Evolutionary conservation across 2,797 vertebrate species (phyloP).

Genomic region (Australoheros facetus): DNA sequence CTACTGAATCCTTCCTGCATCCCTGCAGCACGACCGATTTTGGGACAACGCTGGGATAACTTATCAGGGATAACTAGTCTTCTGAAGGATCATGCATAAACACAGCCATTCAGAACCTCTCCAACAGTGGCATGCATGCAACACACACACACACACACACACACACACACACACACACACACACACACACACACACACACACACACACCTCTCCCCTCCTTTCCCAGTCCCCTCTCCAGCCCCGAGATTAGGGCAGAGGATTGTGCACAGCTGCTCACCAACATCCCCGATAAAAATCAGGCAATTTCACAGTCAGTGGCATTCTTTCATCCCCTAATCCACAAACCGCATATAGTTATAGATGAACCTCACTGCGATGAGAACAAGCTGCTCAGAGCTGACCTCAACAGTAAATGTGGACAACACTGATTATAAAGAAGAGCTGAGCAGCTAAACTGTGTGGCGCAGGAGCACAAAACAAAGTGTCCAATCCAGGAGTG

Average conservation of each 20-base stretch:
- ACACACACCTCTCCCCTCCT: constrained; percentile 32
- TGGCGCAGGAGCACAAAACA: constrained; percentile 7
- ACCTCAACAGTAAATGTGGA: constrained; percentile 47
- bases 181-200: too few species aligned
- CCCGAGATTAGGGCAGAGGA: constrained; percentile 78
- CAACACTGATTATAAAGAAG: constrained; percentile 56
- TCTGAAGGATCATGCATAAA: constrained; percentile 55
- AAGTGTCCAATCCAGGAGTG: neutral
- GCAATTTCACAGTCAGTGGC: constrained; percentile 85
- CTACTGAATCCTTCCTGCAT: constrained; percentile 28
- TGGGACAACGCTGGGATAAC: constrained; percentile 52
- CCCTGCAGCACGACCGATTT: constrained; percentile 22
- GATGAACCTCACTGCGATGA: constrained; percentile 67
- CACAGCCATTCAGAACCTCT: constrained; percentile 44
- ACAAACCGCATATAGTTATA: constrained; percentile 75
- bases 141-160: constrained; percentile 35
- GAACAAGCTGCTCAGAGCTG: constrained; percentile 65
- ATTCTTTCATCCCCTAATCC: constrained; percentile 84
- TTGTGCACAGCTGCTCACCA: constrained; percentile 83
- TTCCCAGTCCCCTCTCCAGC: constrained; percentile 58
- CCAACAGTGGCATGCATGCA: constrained; percentile 44
- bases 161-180: constrained; percentile 30
- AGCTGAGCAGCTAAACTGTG: constrained; percentile 11
- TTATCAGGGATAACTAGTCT: constrained; percentile 64
- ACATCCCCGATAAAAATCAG: constrained; percentile 83